Conservation (phyloP, 2,113 vertebrate genomes). For the Ceratotherium simum region DNA sequence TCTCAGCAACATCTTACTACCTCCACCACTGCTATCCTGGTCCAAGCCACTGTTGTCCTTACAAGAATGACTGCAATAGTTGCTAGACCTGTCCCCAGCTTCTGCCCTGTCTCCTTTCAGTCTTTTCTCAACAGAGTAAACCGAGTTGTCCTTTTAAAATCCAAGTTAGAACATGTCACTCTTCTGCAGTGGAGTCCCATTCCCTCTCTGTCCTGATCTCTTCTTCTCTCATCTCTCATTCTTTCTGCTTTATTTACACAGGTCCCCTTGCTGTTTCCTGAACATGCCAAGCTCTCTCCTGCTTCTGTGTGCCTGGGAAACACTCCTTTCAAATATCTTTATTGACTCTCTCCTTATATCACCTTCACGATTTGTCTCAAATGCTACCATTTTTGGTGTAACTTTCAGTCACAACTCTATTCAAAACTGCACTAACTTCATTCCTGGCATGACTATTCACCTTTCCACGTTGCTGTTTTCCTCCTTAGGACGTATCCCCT, state of each 20-base stretch:
- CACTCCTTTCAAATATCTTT: neutral
- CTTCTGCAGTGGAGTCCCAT: neutral
- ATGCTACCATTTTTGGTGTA: neutral
- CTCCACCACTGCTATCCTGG: neutral
- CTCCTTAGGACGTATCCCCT: neutral
- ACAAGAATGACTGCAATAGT: neutral
- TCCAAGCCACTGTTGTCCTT: neutral
- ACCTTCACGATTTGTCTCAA: neutral
- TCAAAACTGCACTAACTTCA: neutral
- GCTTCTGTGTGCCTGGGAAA: neutral
- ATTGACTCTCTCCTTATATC: neutral
- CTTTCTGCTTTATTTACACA: neutral
- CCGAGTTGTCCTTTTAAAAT: neutral
- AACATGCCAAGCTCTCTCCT: neutral
- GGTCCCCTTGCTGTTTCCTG: neutral
- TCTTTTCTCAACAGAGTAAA: neutral
- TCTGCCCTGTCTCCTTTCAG: neutral
- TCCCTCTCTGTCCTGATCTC: neutral
- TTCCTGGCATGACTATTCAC: neutral
- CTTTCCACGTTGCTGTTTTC: neutral
- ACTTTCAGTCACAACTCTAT: neutral
- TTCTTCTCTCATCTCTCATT: neutral
- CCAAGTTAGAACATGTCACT: neutral
- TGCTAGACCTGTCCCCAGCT: too few species aligned
- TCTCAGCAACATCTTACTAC: neutral